These are phyloP conservation scores for Danio choprae DNA, from an alignment of 2,797 vertebrate species.

Conservation along the genomic window DNA sequence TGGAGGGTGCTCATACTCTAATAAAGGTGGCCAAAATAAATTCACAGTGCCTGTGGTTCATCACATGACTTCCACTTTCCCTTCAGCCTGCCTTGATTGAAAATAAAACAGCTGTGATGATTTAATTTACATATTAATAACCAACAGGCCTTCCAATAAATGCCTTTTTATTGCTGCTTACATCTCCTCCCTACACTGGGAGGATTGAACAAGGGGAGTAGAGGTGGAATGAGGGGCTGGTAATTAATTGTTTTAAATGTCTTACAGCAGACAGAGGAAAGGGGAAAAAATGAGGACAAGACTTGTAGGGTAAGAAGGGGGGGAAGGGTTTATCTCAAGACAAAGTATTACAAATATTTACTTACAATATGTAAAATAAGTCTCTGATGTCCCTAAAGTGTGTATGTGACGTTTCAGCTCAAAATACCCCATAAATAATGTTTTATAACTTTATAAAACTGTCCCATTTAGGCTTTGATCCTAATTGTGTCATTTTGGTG, in stretches of 20 bases:
- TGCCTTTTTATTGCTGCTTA: conserved; percentile 94
- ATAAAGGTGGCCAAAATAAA: conserved; percentile 93
- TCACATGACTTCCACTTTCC: conserved; percentile 82
- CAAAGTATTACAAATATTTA: too few species aligned
- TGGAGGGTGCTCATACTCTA: conserved; percentile 66
- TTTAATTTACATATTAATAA: conserved; percentile 99
- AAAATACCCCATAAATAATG: too few species aligned
- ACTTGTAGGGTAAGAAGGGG: conserved; percentile 16
- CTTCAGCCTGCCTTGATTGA: conserved; percentile 95
- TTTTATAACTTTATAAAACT: too few species aligned
- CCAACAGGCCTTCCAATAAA: conserved; percentile 99
- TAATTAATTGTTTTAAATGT: conserved; percentile 99
- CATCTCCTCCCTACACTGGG: conserved; percentile 91
- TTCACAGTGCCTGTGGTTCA: conserved; percentile 87
- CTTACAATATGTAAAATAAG: too few species aligned
- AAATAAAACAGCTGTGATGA: conserved; percentile 99
- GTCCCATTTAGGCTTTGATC: too few species aligned
- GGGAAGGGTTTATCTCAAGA: background rate
- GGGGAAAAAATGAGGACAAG: background rate
- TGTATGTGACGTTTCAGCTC: too few species aligned
- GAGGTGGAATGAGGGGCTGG: conserved; percentile 84
- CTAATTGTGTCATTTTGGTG: too few species aligned
- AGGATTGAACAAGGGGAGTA: conserved; percentile 65
- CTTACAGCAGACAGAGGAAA: conserved; percentile 29
- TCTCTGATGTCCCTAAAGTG: too few species aligned